A percentile compares a stretch with the other conserved stretches of the same genome.
Evolutionary conservation across 2,888 invertebrate species (phyloP).

Genomic region (Abrostola tripartita): DNA sequence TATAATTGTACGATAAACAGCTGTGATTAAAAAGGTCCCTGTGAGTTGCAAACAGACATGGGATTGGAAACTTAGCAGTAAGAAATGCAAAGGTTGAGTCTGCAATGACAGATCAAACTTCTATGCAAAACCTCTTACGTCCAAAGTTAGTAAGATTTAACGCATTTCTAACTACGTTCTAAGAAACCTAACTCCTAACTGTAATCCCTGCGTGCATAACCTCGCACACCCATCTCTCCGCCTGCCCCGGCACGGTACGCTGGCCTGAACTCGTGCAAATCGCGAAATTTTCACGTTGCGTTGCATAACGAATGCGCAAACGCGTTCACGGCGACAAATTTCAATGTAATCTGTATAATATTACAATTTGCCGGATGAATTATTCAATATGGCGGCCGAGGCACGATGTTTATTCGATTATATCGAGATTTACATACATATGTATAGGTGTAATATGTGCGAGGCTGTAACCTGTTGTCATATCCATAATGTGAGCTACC

Average conservation of each 20-base stretch:
- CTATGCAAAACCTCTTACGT: too few species aligned
- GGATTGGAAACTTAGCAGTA: too few species aligned
- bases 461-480: slow-evolving; percentile 58
- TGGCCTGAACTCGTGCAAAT: slow-evolving; percentile 32
- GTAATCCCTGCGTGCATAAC: slow-evolving; percentile 19
- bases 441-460: slow-evolving; percentile 57
- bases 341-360: slow-evolving; percentile 82
- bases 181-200: slow-evolving; percentile 20
- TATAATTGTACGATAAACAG: too few species aligned
- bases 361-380: slow-evolving; percentile 84
- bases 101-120: too few species aligned
- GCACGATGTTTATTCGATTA: slow-evolving; percentile 77
- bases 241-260: slow-evolving; percentile 21
- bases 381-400: slow-evolving; percentile 76
- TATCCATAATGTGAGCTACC: slow-evolving; percentile 55
- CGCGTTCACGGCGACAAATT: slow-evolving; percentile 76
- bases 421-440: slow-evolving; percentile 66
- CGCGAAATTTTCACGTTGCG: slow-evolving; percentile 51
- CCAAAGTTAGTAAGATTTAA: neutral
- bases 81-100: too few species aligned
- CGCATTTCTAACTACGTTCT: slow-evolving; percentile 1
- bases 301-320: slow-evolving; percentile 59
- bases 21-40: too few species aligned
- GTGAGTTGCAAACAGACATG: too few species aligned
- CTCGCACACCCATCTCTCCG: slow-evolving; percentile 28